A percentile compares a stretch with the other conserved stretches of the same genome.
phyloP scores from a whole-genome alignment of 2,113 vertebrate species.

The Callopanchax toddi region DNA sequence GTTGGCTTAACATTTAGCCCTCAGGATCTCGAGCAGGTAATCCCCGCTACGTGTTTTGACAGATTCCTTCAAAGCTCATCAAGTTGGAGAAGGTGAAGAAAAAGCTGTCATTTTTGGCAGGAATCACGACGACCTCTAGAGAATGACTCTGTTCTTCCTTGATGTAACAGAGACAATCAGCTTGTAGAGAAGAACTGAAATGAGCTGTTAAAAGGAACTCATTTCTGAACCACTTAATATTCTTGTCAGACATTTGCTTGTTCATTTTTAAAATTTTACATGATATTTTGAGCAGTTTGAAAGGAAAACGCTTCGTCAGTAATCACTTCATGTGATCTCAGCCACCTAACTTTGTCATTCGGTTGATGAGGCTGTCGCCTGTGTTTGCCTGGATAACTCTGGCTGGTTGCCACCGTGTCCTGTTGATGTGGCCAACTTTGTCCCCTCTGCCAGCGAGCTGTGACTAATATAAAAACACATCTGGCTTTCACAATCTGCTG shows the following conservation, averaged over 20 bases:
- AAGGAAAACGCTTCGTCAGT: conserved; percentile 46
- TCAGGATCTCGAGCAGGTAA: conserved; percentile 7
- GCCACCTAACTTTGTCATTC: conserved; percentile 52
- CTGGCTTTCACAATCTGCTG: conserved; percentile 56
- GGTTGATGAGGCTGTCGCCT: conserved; percentile 37
- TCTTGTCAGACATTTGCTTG: conserved; percentile 36
- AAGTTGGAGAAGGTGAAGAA: conserved; percentile 16
- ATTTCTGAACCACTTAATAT: conserved; percentile 29
- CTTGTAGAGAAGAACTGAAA: not conserved
- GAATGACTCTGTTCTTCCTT: conserved; percentile 6
- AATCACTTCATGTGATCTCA: conserved; percentile 58
- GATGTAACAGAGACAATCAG: conserved; percentile 22
- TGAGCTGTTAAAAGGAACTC: conserved; percentile 8
- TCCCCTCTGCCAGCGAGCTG: conserved; percentile 59
- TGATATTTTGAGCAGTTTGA: conserved; percentile 42
- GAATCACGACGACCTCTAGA: conserved; percentile 11
- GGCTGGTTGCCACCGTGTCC: conserved; percentile 59
- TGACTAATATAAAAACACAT: conserved; percentile 69
- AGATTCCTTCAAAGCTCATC: conserved; percentile 40
- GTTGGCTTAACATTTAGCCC: conserved; percentile 28
- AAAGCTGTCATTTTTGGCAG: conserved; percentile 16
- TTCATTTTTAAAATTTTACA: conserved; percentile 34
- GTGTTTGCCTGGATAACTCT: conserved; percentile 42
- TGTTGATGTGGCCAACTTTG: conserved; percentile 63
- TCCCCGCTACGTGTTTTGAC: conserved; percentile 28